Conservation (phyloP, 1,140 invertebrate species). For the Drosophila equinoxialis region DNA sequence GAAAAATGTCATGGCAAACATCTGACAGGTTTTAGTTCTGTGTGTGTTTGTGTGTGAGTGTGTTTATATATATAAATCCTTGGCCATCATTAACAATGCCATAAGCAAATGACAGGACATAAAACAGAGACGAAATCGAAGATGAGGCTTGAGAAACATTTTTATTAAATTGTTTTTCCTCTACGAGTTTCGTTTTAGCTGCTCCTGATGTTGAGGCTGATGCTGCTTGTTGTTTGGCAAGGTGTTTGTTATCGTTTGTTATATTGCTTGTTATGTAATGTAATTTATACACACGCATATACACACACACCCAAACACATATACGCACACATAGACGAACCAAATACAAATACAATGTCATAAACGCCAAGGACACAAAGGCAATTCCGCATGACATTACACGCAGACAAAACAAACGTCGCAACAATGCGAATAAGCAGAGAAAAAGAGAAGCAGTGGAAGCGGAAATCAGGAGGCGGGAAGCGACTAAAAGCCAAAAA, state of each 20-base stretch:
- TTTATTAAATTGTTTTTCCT: conserved; percentile 67
- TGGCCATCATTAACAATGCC: conserved; percentile 15
- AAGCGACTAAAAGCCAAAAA: conserved; percentile 69
- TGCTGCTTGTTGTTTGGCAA: conserved; percentile 42
- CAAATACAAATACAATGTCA: conserved; percentile 77
- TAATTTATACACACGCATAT: conserved; percentile 71
- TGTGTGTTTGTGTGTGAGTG: background rate
- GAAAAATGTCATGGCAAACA: conserved; percentile 18
- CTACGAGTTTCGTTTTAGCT: background rate
- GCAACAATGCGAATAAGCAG: conserved; percentile 5
- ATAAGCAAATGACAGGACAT: conserved; percentile 48
- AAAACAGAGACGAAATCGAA: conserved; percentile 57
- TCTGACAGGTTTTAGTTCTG: conserved; percentile 1
- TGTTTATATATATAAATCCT: background rate
- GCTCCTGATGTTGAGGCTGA: conserved; percentile 9
- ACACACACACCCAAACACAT: conserved; percentile 16
- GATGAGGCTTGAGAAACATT: conserved; percentile 50
- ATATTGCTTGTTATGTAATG: conserved; percentile 80
- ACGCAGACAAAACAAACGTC: conserved; percentile 73
- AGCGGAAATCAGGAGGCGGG: conserved; percentile 14
- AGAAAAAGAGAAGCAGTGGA: background rate
- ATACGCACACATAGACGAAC: conserved; percentile 10
- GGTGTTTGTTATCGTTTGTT: conserved; percentile 81
- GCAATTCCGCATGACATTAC: conserved; percentile 77
- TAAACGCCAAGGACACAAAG: conserved; percentile 80